Evolutionary conservation across 2,113 vertebrate genomes (phyloP).

Genomic region (Rhinogobius similis): DNA sequence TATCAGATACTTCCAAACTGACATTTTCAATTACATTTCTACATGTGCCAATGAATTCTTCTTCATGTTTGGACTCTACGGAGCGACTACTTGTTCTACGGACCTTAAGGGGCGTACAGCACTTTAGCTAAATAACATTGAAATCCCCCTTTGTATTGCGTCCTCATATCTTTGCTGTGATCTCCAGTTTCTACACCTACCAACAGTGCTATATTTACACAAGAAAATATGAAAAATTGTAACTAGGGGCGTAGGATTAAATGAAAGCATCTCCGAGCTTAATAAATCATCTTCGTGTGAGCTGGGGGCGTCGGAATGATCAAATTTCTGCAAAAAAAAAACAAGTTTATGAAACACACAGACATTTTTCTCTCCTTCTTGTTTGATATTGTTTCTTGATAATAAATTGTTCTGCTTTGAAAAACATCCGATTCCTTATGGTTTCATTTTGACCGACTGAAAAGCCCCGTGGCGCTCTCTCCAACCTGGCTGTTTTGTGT

Average conservation of each 20-base stretch:
- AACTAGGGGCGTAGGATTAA: constrained; percentile 51
- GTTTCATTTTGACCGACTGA: constrained; percentile 15
- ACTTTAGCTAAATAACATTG: constrained; percentile 63
- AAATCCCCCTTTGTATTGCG: constrained; percentile 50
- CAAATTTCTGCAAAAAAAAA: constrained; percentile 47
- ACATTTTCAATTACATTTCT: background rate
- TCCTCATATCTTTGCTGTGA: constrained; percentile 50
- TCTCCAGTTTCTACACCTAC: constrained; percentile 58
- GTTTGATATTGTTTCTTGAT: constrained; percentile 84
- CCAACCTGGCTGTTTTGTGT: constrained; percentile 42
- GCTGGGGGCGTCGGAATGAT: constrained; percentile 62
- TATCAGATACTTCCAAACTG: background rate
- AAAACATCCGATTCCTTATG: constrained; percentile 54
- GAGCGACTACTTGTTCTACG: constrained; percentile 29
- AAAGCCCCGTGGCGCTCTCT: constrained; percentile 12
- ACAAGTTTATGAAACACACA: constrained; percentile 64
- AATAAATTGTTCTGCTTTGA: constrained; percentile 82
- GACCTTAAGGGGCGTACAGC: constrained; percentile 46
- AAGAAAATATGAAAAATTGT: constrained; percentile 48
- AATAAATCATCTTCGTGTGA: constrained; percentile 67
- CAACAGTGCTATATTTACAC: constrained; percentile 56
- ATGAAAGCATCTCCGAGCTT: constrained; percentile 55
- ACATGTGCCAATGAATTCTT: constrained; percentile 1
- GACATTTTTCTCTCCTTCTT: constrained; percentile 63
- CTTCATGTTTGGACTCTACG: background rate